Conservation (phyloP, 2,888 invertebrate species). For the Ophion slaviceki region DNA sequence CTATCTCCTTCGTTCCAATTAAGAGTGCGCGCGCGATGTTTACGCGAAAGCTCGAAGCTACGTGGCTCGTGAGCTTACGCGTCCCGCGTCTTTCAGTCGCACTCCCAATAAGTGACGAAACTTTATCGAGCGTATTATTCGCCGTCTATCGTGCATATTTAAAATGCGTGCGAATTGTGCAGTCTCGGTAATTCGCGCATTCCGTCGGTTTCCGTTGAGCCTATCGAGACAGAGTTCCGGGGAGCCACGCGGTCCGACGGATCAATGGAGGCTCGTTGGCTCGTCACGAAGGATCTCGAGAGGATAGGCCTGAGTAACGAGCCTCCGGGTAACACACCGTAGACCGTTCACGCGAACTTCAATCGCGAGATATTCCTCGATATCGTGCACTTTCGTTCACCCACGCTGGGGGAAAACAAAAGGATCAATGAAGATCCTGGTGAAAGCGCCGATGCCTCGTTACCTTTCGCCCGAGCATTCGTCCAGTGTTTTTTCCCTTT, state of each 20-base stretch:
- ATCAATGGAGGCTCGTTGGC: background rate
- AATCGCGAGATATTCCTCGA: no score
- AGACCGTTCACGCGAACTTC: background rate
- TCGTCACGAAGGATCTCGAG: background rate
- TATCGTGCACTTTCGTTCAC: background rate
- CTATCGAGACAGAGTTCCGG: no score
- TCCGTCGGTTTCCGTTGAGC: background rate
- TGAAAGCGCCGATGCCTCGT: background rate
- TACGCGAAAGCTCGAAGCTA: background rate
- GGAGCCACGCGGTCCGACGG: background rate
- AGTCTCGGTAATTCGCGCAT: background rate
- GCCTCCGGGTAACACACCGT: background rate
- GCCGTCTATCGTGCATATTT: background rate
- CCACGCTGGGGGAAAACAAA: background rate
- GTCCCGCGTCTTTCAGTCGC: background rate
- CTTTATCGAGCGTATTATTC: conserved; percentile 15
- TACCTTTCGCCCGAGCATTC: background rate
- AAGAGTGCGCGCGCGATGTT: background rate
- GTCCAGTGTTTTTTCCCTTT: background rate
- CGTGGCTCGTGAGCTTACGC: background rate
- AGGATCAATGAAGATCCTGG: background rate
- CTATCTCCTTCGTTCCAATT: background rate
- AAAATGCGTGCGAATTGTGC: background rate
- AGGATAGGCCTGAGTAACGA: background rate
- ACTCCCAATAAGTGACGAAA: background rate